Base-by-base conservation (phyloP, 2,888 invertebrate genomes). In the Pediacus dermestoides region DNA sequence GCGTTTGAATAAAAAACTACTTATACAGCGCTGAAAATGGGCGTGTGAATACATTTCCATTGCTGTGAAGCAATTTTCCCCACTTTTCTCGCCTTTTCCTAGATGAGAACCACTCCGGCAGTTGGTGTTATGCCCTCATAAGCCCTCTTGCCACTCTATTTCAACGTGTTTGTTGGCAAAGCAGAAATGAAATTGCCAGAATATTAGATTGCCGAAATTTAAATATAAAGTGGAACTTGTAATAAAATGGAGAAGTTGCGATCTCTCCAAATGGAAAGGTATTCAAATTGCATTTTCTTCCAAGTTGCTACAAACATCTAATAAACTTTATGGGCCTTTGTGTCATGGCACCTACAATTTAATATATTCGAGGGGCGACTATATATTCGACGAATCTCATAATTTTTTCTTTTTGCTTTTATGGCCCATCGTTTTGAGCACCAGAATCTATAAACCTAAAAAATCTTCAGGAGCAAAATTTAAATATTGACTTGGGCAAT, bases 191-290 rank as follows among this genome's bases (percentile, higher is more conserved):
- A 69, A 69, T 68, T 68, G 67, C 64, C 60, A 58, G 67, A 67
- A 67, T 67, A 68, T 68, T 67, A 67, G 64, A 66, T 66, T 62
- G 57, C 64, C 50, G 55, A 57, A 67, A 68, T 68, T 68, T 68
- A 66, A 68, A 68, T 68, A 68, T 68, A 68, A 67, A 68, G 68
- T 67, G 66, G 66, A 63, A 66, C 57, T 61, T 46, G 58, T 55
- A 58, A 61, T 60, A 59, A 60, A 58, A 61, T 55, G 58, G 56
- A 35, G 42, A 39, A 32, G 8, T 23, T 10, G 34, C 14, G 23
- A n/a, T n/a, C 23, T n/a, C 27, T 35, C 27, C 30, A 35, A 34
- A 34, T 34, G 34, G 22, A n/a, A n/a, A 22, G 22, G 34, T 22
- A 22, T 18, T 22, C 26, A 34, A 23, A 23, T 23, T n/a, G n/a